Evolutionary conservation across 2,113 vertebrate genomes (phyloP).

Genomic region (Caranx melampygus): DNA sequence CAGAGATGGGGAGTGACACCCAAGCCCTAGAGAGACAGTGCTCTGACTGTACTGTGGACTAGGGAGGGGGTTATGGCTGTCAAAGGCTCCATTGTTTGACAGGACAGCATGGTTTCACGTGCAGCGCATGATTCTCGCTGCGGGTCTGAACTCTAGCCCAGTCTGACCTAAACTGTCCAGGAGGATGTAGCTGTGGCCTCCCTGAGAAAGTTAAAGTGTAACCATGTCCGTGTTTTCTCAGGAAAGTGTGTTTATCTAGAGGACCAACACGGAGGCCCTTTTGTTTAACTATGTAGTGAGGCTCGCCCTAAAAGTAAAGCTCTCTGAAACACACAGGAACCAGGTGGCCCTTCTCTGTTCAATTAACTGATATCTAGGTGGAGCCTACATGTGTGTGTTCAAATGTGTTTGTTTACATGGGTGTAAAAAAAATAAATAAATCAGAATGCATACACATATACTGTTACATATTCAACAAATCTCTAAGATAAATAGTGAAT

Average conservation of each 20-base stretch:
- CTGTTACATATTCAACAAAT: slow-evolving; percentile 23
- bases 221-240: slow-evolving; percentile 84
- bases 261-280: slow-evolving; percentile 82
- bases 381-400: slow-evolving; percentile 68
- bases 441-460: slow-evolving; percentile 25
- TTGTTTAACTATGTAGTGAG: slow-evolving; percentile 84
- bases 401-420: slow-evolving; percentile 56
- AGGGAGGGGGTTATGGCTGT: slow-evolving; percentile 65
- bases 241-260: slow-evolving; percentile 85
- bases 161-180: slow-evolving; percentile 71
- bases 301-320: slow-evolving; percentile 80
- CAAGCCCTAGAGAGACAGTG: slow-evolving; percentile 80
- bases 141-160: slow-evolving; percentile 72
- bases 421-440: slow-evolving; percentile 58
- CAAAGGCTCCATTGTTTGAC: slow-evolving; percentile 83
- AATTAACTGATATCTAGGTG: slow-evolving; percentile 53
- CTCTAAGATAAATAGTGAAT: neutral
- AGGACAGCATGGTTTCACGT: slow-evolving; percentile 78
- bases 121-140: slow-evolving; percentile 77
- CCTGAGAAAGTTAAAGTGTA: slow-evolving; percentile 83
- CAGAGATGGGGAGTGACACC: slow-evolving; percentile 81
- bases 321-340: slow-evolving; percentile 72
- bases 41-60: slow-evolving; percentile 76
- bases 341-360: slow-evolving; percentile 62
- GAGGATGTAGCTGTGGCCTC: slow-evolving; percentile 75